Conservation (phyloP, 2,888 invertebrate species). For the Calephelis perditalis region DNA sequence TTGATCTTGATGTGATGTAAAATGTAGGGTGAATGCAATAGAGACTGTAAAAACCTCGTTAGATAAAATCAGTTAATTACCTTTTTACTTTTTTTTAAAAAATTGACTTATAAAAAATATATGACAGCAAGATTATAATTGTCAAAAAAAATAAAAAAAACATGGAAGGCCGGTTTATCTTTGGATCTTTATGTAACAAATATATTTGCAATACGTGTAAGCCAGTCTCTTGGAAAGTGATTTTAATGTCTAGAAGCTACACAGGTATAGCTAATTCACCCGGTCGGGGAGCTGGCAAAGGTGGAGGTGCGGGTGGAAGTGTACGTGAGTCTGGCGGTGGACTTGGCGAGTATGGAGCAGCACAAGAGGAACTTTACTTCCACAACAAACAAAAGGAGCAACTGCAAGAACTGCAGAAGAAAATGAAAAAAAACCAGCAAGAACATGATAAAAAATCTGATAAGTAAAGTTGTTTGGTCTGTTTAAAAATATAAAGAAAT, state of each 20-base stretch:
- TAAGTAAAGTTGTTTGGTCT: not conserved
- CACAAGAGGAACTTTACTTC: slow-evolving; percentile 59
- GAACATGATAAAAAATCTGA: slow-evolving; percentile 8
- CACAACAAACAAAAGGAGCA: slow-evolving; percentile 47
- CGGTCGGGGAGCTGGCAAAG: slow-evolving; percentile 52
- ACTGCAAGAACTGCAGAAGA: slow-evolving; percentile 46
- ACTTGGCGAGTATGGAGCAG: slow-evolving; percentile 48
- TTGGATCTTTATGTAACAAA: no score
- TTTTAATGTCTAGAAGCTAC: slow-evolving; percentile 18
- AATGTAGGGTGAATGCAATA: no score
- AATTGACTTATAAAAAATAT: no score
- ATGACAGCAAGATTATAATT: no score
- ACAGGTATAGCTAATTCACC: slow-evolving; percentile 31
- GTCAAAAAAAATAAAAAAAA: no score
- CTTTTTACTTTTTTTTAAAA: no score
- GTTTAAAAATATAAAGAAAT: not conserved
- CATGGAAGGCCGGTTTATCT: no score
- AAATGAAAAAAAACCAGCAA: slow-evolving; percentile 33
- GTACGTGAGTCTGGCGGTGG: slow-evolving; percentile 51
- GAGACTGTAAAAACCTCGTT: no score
- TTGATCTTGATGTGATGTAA: no score
- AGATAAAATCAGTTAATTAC: no score
- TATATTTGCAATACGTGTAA: no score
- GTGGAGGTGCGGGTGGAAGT: slow-evolving; percentile 50
- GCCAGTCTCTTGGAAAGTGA: not conserved